These are phyloP conservation scores for Eira barbara DNA, from an alignment of 2,113 vertebrate genomes.

Conservation along the genomic window DNA sequence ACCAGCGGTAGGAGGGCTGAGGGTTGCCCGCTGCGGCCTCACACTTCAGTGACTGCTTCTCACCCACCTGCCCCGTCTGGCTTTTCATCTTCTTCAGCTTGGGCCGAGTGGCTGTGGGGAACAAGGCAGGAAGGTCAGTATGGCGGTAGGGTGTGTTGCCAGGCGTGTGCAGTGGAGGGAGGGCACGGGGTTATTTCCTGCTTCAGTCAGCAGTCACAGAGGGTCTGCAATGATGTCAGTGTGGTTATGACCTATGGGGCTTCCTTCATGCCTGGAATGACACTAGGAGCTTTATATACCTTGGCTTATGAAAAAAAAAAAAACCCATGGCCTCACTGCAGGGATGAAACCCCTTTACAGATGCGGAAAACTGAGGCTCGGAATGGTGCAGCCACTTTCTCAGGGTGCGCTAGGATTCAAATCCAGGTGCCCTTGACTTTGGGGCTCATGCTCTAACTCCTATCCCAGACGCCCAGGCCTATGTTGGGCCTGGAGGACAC, in stretches of 20 bases:
- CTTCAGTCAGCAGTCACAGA: not conserved
- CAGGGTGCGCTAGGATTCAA: not conserved
- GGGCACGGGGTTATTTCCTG: not conserved
- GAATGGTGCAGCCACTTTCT: not conserved
- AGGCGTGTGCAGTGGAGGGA: not conserved
- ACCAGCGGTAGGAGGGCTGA: constrained; percentile 93
- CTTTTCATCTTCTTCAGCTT: constrained; percentile 94
- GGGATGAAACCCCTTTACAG: not conserved
- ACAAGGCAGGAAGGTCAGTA: constrained; percentile 51
- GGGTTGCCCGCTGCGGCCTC: constrained; percentile 92
- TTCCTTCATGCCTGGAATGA: not conserved
- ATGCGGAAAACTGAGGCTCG: not conserved
- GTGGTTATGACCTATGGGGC: not conserved
- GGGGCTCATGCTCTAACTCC: not conserved
- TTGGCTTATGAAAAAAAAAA: not conserved
- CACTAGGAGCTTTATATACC: not conserved
- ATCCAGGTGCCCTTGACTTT: not conserved
- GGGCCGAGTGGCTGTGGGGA: constrained; percentile 86
- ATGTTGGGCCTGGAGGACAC: not conserved
- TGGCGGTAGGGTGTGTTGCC: not conserved
- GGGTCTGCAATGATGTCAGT: not conserved
- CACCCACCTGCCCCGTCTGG: constrained; percentile 90
- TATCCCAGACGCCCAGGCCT: not conserved
- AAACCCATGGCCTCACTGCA: not conserved
- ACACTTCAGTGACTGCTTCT: constrained; percentile 92